phyloP scores from a whole-genome alignment of 2,113 vertebrate genomes.

The Arothron firmamentum region DNA sequence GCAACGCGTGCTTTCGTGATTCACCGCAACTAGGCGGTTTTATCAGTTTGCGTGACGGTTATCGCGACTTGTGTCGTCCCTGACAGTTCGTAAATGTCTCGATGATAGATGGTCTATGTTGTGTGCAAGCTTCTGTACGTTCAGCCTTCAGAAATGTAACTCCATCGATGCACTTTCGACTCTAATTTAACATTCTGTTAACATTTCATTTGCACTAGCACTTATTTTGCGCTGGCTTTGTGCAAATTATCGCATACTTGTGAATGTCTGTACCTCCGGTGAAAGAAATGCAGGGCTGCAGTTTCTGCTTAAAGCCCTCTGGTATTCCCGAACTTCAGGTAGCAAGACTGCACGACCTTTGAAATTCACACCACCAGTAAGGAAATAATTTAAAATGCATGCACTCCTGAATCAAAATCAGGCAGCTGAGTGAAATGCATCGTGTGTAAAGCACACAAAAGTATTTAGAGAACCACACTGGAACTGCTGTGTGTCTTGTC shows the following conservation, averaged over 20 bases:
- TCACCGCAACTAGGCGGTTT: background rate
- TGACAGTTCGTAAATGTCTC: constrained; percentile 3
- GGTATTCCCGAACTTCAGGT: background rate
- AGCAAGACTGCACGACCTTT: no score
- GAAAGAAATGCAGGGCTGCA: constrained; percentile 9
- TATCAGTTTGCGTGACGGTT: background rate
- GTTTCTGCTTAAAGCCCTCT: background rate
- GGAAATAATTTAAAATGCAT: background rate
- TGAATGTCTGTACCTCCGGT: background rate
- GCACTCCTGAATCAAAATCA: no score
- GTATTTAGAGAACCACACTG: background rate
- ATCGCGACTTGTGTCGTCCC: background rate
- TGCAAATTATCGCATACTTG: background rate
- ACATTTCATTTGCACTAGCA: background rate
- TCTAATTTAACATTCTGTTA: no score
- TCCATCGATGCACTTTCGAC: no score
- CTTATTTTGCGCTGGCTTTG: background rate
- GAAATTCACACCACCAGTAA: constrained; percentile 10
- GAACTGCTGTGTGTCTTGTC: background rate
- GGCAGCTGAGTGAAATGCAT: no score
- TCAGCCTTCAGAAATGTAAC: no score
- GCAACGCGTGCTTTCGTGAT: background rate
- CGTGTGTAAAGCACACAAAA: no score
- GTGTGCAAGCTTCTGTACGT: no score
- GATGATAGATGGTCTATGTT: background rate